Percentiles rank a stretch among this genome's conserved stretches.
Evolutionary conservation across 2,113 vertebrate species (phyloP).

Genomic region (Eublepharis macularius): DNA sequence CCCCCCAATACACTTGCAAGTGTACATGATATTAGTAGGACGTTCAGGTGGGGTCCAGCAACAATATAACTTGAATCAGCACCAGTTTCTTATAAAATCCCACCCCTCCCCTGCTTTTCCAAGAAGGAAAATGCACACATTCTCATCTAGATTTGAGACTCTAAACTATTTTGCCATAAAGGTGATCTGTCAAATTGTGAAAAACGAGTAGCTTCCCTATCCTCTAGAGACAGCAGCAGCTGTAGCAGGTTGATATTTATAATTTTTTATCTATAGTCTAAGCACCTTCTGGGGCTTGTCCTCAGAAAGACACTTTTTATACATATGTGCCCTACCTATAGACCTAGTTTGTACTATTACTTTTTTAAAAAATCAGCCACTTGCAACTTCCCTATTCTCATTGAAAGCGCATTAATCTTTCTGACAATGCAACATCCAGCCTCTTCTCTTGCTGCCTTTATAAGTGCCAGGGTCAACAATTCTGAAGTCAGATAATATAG

Average conservation of each 20-base stretch:
- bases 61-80: neutral
- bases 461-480: conserved; percentile 13
- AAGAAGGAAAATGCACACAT: neutral
- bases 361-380: neutral
- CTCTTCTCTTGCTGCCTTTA: neutral
- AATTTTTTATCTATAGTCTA: neutral
- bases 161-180: neutral
- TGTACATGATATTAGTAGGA: fast-evolving
- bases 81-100: neutral
- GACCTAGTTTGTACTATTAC: neutral
- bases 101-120: fast-evolving
- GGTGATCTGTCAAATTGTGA: conserved; percentile 4
- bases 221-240: neutral
- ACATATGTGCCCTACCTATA: neutral
- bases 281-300: neutral
- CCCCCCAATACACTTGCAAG: no score
- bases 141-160: neutral
- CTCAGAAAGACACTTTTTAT: neutral
- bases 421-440: neutral
- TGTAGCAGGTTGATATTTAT: conserved; percentile 6
- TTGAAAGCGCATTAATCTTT: neutral
- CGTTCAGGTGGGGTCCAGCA: fast-evolving
- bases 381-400: neutral
- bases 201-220: neutral
- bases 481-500: neutral